Percentiles rank a stretch among this genome's conserved stretches.
Conservation (phyloP, 2,888 invertebrate species). For the Aphelenchoides bicaudatus region DNA sequence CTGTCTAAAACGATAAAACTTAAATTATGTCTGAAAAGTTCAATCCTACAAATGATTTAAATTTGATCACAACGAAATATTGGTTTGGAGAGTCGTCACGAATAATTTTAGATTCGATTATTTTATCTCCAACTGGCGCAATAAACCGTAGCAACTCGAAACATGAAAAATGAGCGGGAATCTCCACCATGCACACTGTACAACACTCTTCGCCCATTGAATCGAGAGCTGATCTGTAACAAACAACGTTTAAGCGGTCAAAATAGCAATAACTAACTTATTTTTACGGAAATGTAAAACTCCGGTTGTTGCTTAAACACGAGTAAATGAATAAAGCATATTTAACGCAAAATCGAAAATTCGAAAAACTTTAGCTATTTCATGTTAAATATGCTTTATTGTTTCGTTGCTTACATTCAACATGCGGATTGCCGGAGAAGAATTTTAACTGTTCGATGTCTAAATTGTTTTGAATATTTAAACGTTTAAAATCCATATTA, state of each 20-base stretch:
- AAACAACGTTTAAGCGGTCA: constrained; percentile 1
- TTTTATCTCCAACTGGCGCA: constrained; percentile 24
- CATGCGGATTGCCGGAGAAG: constrained; percentile 92
- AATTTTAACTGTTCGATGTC: constrained; percentile 60
- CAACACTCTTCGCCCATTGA: constrained; percentile 68
- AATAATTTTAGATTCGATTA: constrained; percentile 68
- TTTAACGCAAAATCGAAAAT: too few species aligned
- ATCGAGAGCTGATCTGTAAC: constrained; percentile 18
- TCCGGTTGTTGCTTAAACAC: constrained; percentile 92
- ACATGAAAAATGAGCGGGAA: constrained; percentile 84
- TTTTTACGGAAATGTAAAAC: constrained; percentile 94
- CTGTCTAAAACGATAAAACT: constrained; percentile 65
- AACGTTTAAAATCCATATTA: too few species aligned
- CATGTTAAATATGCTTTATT: too few species aligned
- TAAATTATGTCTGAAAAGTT: neutral
- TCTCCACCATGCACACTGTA: constrained; percentile 80
- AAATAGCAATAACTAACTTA: constrained; percentile 70
- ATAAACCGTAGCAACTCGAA: constrained; percentile 83
- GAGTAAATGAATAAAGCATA: too few species aligned
- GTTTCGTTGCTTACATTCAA: too few species aligned
- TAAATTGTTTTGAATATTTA: too few species aligned
- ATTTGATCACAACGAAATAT: constrained; percentile 93
- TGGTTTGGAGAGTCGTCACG: constrained; percentile 83
- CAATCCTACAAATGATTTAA: constrained; percentile 64
- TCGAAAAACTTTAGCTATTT: too few species aligned